Base-by-base conservation (phyloP, 2,888 invertebrate species). In the Sceliomorpha sp. region DNA sequence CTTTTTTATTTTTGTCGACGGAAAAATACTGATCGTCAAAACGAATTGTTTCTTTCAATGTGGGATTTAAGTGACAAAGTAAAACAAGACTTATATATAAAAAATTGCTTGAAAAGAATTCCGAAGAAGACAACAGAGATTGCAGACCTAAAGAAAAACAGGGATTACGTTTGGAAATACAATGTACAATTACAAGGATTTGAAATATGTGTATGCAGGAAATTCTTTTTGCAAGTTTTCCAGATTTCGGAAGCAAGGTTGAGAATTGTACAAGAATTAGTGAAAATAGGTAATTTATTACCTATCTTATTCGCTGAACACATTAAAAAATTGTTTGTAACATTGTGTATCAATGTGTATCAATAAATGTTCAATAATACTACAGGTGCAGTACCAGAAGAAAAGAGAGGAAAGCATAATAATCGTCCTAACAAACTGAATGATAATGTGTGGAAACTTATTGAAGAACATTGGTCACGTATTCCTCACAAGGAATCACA, bases 21-120 rank as follows among this genome's bases (percentile, higher is more conserved):
- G 78, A 73, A 83, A 80, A 83, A 83, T 83, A 75, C 79, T 70
- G 76, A 34, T 2, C 34, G 13, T 3, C 34, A 34, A 10, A 7
- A 34, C 12, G 34, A 34, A 12, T 1, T 34, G 7, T 34, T 10
- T 12, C 12, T 10, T 10, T 34, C 34, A 10, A 12, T 34, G 10
- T 34, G 34, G 12, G 34, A 34, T 12, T 12, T 34, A 10, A 2
- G 12, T 10, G 34, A 34, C 1, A 34, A 34, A 34, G 13, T 34
- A 10, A 34, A 10, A 10, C 34, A 34, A 12, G 34, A 34, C 13
- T 4, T 5, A 15, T 17, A 17, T 24, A 15, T 17, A 15, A 42
- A 42, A 24, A 42, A 26, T 42, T 42, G 4, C 7, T 10, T 27
- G 6, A 5, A 26, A 1, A 42, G 42, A 42, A n/a, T n/a, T n/a